phyloP scores from a whole-genome alignment of 1,140 invertebrate genomes.

The Wasmannia auropunctata region DNA sequence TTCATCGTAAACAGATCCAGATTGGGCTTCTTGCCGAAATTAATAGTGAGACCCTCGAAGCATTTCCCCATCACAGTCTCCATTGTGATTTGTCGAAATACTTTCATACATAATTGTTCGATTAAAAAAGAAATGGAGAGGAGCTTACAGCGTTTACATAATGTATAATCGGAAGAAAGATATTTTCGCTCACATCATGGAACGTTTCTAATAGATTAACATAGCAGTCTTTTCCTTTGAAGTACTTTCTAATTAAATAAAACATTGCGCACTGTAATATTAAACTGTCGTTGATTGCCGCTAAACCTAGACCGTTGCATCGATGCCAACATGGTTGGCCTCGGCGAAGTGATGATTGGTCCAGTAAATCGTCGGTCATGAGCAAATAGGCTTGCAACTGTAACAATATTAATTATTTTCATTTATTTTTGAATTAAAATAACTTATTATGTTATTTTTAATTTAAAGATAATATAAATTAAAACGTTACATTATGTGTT shows the following conservation, averaged over 20 bases:
- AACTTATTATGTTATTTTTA: too few species aligned
- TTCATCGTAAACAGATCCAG: constrained; percentile 93
- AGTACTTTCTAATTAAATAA: constrained; percentile 92
- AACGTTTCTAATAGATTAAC: constrained; percentile 93
- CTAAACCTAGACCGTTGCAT: constrained; percentile 90
- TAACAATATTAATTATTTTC: too few species aligned
- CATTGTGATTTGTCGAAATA: constrained; percentile 87
- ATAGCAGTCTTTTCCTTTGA: constrained; percentile 92
- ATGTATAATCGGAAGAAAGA: not conserved
- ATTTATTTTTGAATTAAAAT: too few species aligned
- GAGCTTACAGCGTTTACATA: not conserved
- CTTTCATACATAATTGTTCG: not conserved
- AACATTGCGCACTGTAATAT: constrained; percentile 93
- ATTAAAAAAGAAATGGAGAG: not conserved
- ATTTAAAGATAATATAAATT: not conserved
- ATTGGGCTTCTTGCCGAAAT: constrained; percentile 87
- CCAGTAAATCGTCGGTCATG: constrained; percentile 96
- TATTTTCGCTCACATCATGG: constrained; percentile 91
- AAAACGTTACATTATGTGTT: not conserved
- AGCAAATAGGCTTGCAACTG: constrained; percentile 94
- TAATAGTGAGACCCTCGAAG: constrained; percentile 85
- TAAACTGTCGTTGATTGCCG: constrained; percentile 95
- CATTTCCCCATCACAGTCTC: constrained; percentile 93
- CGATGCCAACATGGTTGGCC: constrained; percentile 96
- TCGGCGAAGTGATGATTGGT: constrained; percentile 91